phyloP scores from a whole-genome alignment of 2,888 invertebrate genomes.

The Apamea monoglypha region DNA sequence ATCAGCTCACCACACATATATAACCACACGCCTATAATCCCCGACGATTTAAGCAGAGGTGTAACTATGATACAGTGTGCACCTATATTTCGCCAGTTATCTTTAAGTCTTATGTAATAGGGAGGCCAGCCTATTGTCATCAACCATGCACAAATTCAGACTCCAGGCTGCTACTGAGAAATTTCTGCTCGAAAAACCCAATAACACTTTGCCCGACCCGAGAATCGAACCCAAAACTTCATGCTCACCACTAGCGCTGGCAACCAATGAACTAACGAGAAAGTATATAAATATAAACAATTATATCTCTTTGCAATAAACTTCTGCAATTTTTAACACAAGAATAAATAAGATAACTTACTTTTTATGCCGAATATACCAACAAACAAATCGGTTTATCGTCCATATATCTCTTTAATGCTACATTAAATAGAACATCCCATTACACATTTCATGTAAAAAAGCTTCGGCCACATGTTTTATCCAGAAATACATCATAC shows the following conservation, averaged over 20 bases:
- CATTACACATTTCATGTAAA: slow-evolving; percentile 55
- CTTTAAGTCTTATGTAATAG: neutral
- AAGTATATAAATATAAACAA: neutral
- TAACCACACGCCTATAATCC: neutral
- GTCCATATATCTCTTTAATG: slow-evolving; percentile 42
- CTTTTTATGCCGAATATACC: slow-evolving; percentile 19
- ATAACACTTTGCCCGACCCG: neutral
- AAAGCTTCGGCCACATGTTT: slow-evolving; percentile 44
- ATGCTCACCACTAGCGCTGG: too few species aligned
- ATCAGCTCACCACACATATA: neutral
- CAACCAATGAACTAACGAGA: too few species aligned
- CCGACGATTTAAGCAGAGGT: neutral
- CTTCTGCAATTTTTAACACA: neutral
- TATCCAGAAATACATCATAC: slow-evolving; percentile 34
- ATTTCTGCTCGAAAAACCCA: neutral
- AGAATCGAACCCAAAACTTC: neutral
- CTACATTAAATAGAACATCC: slow-evolving; percentile 53
- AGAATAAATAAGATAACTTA: neutral
- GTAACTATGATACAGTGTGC: neutral
- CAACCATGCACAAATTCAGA: neutral
- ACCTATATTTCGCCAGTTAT: neutral
- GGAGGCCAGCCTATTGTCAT: neutral
- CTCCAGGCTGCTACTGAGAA: neutral
- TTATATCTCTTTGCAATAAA: neutral
- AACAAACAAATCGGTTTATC: slow-evolving; percentile 55